Evolutionary conservation across 92 coral and sea anemone genomes (phyloP).

Genomic region (Porites divaricata): DNA sequence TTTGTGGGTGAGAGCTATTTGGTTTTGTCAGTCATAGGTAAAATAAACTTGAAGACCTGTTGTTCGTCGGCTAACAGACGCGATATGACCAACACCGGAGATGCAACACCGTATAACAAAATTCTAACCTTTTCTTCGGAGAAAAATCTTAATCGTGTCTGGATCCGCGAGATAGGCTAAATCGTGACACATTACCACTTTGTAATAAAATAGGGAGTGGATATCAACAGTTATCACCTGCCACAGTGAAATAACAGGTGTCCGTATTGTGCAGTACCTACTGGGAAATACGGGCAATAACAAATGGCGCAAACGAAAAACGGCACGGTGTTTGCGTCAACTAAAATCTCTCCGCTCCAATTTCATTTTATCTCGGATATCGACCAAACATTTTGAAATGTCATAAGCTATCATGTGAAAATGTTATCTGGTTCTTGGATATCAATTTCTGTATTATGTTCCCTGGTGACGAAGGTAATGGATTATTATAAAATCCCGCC

Average conservation of each 20-base stretch:
- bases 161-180: background rate
- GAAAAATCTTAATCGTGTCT: background rate
- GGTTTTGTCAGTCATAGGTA: too few species aligned
- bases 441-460: too few species aligned
- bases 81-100: too few species aligned
- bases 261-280: constrained; percentile 5
- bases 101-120: background rate
- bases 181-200: constrained; percentile 18
- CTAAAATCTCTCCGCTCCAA: background rate
- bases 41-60: too few species aligned
- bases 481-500: too few species aligned
- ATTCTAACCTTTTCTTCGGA: background rate
- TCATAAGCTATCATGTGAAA: too few species aligned
- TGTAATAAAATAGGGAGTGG: constrained; percentile 12
- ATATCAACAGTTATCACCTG: constrained; percentile 39
- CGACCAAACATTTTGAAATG: background rate
- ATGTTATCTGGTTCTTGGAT: too few species aligned
- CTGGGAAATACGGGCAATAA: constrained; percentile 24
- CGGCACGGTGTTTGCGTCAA: background rate
- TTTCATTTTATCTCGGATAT: background rate
- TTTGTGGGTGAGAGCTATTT: too few species aligned
- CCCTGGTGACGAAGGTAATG: too few species aligned
- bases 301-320: background rate
- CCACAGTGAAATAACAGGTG: constrained; percentile 39
- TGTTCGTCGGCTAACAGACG: too few species aligned